Evolutionary conservation across 1,140 invertebrate genomes (phyloP).

Genomic region (Drosophila malerkotliana): DNA sequence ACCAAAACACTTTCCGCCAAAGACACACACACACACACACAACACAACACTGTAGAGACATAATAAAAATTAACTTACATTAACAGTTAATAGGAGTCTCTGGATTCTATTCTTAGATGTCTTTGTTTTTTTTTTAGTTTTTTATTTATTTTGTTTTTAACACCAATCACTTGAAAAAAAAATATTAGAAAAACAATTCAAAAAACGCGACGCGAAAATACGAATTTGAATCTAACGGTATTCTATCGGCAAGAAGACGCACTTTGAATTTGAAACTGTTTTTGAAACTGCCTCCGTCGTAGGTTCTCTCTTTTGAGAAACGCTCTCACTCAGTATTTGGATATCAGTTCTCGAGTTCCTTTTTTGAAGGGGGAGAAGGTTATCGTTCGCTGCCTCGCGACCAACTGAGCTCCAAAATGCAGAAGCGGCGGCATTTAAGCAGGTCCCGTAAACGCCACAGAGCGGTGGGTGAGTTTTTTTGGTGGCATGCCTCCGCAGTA

Average conservation of each 20-base stretch:
- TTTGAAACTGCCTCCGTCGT: neutral
- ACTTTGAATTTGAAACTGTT: neutral
- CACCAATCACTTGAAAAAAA: conserved; percentile 15
- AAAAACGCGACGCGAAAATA: conserved; percentile 11
- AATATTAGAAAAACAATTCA: neutral
- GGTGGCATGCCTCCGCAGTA: conserved; percentile 1
- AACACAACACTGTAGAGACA: neutral
- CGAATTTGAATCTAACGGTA: conserved; percentile 11
- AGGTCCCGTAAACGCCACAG: conserved; percentile 16
- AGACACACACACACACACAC: neutral
- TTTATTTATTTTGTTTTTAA: neutral
- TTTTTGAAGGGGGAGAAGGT: conserved; percentile 4
- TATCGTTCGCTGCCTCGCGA: conserved; percentile 74
- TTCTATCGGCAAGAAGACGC: neutral
- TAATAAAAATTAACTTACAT: conserved; percentile 26
- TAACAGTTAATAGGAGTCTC: neutral
- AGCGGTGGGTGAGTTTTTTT: neutral
- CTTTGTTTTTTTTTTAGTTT: neutral
- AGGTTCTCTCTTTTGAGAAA: too few species aligned
- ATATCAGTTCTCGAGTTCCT: too few species aligned
- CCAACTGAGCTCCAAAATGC: conserved; percentile 67
- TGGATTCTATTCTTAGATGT: neutral
- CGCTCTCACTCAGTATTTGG: too few species aligned
- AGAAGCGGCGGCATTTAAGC: conserved; percentile 65
- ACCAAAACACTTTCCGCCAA: neutral